These are phyloP conservation scores for Chaetops frenatus DNA, from an alignment of 2,113 vertebrate species.

Conservation along the genomic window DNA sequence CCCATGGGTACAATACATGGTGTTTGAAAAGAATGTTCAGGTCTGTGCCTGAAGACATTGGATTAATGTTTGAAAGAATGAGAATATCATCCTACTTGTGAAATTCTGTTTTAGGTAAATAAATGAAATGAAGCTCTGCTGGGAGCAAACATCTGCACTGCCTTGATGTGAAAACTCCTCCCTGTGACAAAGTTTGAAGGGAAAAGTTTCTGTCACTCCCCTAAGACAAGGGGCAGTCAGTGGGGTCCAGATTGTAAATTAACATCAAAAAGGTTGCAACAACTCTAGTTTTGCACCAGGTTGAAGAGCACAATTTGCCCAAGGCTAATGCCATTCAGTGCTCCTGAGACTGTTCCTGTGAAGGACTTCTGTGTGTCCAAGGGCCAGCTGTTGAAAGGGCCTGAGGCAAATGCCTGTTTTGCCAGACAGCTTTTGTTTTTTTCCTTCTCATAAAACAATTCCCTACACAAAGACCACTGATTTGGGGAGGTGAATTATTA, in stretches of 20 bases:
- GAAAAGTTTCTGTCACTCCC: not conserved
- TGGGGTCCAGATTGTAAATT: not conserved
- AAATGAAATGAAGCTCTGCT: not conserved
- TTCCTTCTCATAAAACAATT: not conserved
- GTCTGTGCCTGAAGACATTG: not conserved
- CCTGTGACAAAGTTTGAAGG: not conserved
- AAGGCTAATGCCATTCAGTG: not conserved
- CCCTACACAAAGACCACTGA: not conserved
- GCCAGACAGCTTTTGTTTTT: not conserved
- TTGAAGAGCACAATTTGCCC: not conserved
- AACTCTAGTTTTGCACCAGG: not conserved
- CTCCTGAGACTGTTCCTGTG: not conserved
- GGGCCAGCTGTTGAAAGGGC: not conserved
- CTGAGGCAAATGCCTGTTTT: not conserved
- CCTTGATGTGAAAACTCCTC: not conserved
- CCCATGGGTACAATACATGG: rapidly evolving
- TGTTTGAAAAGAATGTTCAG: not conserved
- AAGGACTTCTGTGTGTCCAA: not conserved
- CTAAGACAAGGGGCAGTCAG: not conserved
- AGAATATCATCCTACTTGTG: not conserved
- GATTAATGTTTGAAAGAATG: not conserved
- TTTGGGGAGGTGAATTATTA: not conserved
- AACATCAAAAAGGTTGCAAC: not conserved
- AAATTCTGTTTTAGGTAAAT: not conserved
- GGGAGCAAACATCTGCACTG: not conserved